phyloP scores from a whole-genome alignment of 2,797 vertebrate genomes.

The Coendou prehensilis region DNA sequence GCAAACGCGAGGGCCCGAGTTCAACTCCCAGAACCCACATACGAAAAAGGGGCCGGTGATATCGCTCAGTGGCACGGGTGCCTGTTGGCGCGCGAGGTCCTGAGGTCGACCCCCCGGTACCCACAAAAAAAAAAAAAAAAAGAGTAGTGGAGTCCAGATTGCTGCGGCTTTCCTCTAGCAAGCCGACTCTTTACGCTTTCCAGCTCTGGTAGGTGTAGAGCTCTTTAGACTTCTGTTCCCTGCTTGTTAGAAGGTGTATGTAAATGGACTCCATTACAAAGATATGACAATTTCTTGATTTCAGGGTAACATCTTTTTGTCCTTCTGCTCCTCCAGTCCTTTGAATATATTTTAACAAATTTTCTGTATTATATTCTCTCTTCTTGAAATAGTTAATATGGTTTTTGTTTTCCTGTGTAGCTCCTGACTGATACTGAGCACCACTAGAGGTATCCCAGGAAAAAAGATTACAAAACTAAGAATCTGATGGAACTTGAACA shows the following conservation, averaged over 20 bases:
- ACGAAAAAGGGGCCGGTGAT: too few relatives aligned
- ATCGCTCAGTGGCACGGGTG: too few relatives aligned
- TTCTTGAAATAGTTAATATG: constrained; percentile 3
- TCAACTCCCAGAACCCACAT: too few relatives aligned
- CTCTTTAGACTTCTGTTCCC: not conserved
- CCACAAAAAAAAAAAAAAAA: too few relatives aligned
- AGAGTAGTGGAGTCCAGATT: constrained; percentile 38
- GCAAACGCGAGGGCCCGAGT: too few relatives aligned
- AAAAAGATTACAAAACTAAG: not conserved
- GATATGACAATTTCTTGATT: not conserved
- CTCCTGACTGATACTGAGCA: not conserved
- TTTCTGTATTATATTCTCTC: not conserved
- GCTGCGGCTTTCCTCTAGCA: not conserved
- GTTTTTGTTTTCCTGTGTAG: not conserved
- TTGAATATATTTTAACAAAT: constrained; percentile 22
- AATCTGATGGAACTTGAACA: constrained; percentile 15
- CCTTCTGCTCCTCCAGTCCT: not conserved
- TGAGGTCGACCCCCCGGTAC: too few relatives aligned
- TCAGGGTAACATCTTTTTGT: not conserved
- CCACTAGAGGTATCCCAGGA: not conserved
- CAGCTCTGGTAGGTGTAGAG: not conserved
- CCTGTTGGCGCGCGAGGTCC: too few relatives aligned
- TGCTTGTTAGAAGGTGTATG: not conserved
- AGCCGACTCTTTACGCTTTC: not conserved
- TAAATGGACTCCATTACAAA: not conserved